A percentile compares a stretch with the other conserved stretches of the same genome.
Conservation (phyloP, 2,888 invertebrate genomes). For the Adela reaumurella region DNA sequence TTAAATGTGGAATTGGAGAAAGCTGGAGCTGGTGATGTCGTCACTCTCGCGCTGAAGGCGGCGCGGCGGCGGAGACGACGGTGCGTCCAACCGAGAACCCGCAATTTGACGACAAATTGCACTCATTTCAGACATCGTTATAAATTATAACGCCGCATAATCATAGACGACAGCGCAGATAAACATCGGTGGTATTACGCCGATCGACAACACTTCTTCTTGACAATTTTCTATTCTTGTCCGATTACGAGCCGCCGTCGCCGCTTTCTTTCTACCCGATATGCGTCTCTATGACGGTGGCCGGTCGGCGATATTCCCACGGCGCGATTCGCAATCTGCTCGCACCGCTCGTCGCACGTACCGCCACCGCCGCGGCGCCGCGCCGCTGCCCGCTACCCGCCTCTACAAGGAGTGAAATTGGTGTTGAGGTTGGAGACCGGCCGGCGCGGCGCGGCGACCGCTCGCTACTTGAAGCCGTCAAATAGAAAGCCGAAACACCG, state of each 20-base stretch:
- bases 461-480: background rate
- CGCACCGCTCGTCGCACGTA: background rate
- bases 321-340: background rate
- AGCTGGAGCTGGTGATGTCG: background rate
- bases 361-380: too few species aligned
- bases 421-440: background rate
- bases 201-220: background rate
- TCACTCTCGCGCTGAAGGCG: background rate
- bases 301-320: too few species aligned
- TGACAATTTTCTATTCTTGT: background rate
- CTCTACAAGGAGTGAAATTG: background rate
- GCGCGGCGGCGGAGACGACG: background rate
- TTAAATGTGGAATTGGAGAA: background rate
- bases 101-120: background rate
- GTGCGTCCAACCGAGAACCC: background rate
- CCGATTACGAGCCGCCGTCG: background rate
- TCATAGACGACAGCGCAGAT: background rate
- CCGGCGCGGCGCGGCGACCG: background rate
- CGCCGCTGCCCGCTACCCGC: too few species aligned
- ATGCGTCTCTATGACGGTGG: background rate
- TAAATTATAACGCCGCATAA: background rate
- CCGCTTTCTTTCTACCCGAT: background rate
- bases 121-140: background rate
- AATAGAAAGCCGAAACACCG: background rate
- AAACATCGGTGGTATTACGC: background rate